Evolutionary conservation across 2,797 vertebrate species (phyloP).

Genomic region (Phaenicophaeus curvirostris): DNA sequence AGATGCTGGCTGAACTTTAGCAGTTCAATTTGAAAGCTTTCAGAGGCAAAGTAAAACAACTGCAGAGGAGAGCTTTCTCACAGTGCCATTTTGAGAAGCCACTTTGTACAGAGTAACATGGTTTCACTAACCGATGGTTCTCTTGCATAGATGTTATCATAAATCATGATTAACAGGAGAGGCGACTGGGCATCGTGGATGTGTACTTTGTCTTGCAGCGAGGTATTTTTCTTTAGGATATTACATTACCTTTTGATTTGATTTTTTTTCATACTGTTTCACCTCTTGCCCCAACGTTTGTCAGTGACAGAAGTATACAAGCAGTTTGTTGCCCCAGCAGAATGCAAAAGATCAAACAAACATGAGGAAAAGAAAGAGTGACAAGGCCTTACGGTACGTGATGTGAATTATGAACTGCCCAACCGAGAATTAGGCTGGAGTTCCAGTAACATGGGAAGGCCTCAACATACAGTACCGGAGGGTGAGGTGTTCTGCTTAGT

Average conservation of each 20-base stretch:
- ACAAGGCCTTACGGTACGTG: conserved; percentile 13
- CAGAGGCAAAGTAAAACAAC: conserved; percentile 78
- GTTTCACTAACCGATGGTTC: conserved; percentile 29
- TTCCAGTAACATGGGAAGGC: conserved; percentile 28
- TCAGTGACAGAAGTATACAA: conserved; percentile 33
- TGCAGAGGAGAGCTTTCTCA: conserved; percentile 78
- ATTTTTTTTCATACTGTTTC: neutral
- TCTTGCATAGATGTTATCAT: conserved; percentile 36
- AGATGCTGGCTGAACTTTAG: conserved; percentile 86
- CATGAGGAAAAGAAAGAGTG: conserved; percentile 35
- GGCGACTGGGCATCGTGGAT: conserved; percentile 27
- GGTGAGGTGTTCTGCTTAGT: conserved; percentile 78
- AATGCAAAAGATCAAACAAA: conserved; percentile 46
- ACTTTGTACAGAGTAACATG: conserved; percentile 56
- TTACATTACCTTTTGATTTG: neutral
- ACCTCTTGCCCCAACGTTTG: conserved; percentile 67
- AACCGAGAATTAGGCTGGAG: conserved; percentile 43
- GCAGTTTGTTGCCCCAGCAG: neutral
- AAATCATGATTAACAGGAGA: conserved; percentile 36
- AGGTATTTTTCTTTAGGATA: conserved; percentile 14
- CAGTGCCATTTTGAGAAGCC: conserved; percentile 75
- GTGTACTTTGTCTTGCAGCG: neutral
- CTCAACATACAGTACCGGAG: conserved; percentile 18
- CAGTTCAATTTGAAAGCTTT: conserved; percentile 77
- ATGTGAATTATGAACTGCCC: conserved; percentile 64